These are phyloP conservation scores for Prinia subflava DNA, from an alignment of 2,113 vertebrate genomes.

Conservation along the genomic window DNA sequence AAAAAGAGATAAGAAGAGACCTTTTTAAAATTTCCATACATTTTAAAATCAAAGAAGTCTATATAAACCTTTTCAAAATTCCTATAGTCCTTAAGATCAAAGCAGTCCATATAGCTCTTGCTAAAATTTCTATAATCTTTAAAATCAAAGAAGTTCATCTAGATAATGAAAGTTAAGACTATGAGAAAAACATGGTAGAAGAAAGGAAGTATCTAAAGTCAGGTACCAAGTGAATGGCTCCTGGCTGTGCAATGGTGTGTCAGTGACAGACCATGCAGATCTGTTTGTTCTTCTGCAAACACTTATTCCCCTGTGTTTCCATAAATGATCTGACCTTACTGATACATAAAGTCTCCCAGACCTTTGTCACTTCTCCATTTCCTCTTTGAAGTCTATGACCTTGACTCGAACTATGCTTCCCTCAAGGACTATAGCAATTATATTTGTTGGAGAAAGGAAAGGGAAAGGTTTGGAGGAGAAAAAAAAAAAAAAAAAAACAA, in stretches of 20 bases:
- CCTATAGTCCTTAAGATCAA: not conserved
- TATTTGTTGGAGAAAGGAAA: not conserved
- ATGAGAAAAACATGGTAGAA: not conserved
- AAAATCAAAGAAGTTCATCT: not conserved
- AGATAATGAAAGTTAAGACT: not conserved
- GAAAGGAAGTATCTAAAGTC: not conserved
- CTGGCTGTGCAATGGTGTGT: not conserved
- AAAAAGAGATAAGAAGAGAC: not conserved
- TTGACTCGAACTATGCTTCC: not conserved
- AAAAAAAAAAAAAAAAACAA: not conserved
- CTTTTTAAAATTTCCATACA: not conserved
- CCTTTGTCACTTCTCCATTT: not conserved
- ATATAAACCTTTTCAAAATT: not conserved
- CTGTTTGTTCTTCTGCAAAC: not conserved
- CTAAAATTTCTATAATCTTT: not conserved
- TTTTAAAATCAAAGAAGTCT: not conserved
- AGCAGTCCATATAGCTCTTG: not conserved
- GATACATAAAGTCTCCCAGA: not conserved
- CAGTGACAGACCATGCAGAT: not conserved
- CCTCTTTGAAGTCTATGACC: not conserved
- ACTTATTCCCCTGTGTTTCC: not conserved
- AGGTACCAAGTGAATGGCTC: not conserved
- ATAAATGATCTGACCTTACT: not conserved
- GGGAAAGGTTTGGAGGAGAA: not conserved
- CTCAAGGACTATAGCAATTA: not conserved